phyloP scores from a whole-genome alignment of 2,888 invertebrate genomes.

The Brenthis ino region DNA sequence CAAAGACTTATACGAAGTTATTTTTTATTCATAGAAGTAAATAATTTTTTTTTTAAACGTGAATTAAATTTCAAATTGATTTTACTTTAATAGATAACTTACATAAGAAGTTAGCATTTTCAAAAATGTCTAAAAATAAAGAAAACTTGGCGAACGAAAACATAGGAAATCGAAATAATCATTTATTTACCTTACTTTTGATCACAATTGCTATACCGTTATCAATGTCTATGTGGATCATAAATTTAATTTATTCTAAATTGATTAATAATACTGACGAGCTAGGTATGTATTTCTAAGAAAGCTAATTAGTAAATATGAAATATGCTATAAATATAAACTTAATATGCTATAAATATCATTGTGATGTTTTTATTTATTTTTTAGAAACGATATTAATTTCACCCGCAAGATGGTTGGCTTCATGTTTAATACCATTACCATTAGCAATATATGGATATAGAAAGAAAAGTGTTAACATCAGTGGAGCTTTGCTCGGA shows the following conservation, averaged over 20 bases:
- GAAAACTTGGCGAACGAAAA: slow-evolving; percentile 36
- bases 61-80: background rate
- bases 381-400: slow-evolving; percentile 82
- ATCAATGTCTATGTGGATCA: slow-evolving; percentile 89
- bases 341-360: slow-evolving; percentile 13
- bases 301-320: background rate
- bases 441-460: slow-evolving; percentile 85
- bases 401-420: slow-evolving; percentile 85
- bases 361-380: background rate
- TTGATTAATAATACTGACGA: slow-evolving; percentile 75
- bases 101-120: background rate
- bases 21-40: too few relatives aligned
- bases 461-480: slow-evolving; percentile 85
- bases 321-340: background rate
- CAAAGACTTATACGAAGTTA: too few relatives aligned
- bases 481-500: slow-evolving; percentile 87
- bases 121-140: slow-evolving; percentile 37
- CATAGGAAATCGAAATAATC: slow-evolving; percentile 53
- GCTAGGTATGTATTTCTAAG: slow-evolving; percentile 63
- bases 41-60: too few relatives aligned
- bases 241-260: slow-evolving; percentile 86
- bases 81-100: background rate
- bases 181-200: slow-evolving; percentile 83
- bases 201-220: slow-evolving; percentile 87
- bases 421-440: slow-evolving; percentile 85